Evolutionary conservation across 2,113 vertebrate species (phyloP).

Genomic region (Pelecanoides urinatrix): DNA sequence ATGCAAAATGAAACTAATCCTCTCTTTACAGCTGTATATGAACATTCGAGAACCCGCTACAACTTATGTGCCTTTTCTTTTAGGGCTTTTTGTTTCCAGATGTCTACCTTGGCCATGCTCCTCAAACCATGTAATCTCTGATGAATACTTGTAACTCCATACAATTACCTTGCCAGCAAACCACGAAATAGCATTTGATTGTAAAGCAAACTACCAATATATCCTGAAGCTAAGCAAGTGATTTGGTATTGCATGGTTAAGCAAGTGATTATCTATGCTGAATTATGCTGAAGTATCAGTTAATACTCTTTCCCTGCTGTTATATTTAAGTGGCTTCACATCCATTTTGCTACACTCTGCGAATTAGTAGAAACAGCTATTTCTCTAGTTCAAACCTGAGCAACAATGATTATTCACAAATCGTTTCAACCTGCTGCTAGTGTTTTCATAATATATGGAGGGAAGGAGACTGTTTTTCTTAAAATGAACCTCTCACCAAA

Average conservation of each 20-base stretch:
- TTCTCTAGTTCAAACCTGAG: not conserved
- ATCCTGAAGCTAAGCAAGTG: not conserved
- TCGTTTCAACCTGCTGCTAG: not conserved
- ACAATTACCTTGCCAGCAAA: not conserved
- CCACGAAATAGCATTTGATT: not conserved
- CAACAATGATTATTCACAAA: not conserved
- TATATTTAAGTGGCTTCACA: not conserved
- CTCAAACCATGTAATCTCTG: not conserved
- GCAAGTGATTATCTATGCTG: not conserved
- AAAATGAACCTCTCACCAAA: not conserved
- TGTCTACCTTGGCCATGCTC: not conserved
- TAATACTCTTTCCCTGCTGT: not conserved
- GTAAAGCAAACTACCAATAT: not conserved
- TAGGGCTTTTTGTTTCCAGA: not conserved
- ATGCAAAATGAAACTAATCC: slow-evolving; percentile 62
- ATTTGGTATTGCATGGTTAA: not conserved
- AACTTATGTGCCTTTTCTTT: not conserved
- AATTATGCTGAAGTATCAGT: not conserved
- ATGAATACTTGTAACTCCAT: not conserved
- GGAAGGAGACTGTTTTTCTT: not conserved
- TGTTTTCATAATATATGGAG: not conserved
- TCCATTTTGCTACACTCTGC: not conserved
- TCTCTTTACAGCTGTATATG: slow-evolving; percentile 2
- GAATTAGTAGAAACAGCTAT: not conserved
- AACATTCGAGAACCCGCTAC: not conserved